Evolutionary conservation across 2,888 invertebrate species (phyloP).

Genomic region (Clitarchus hookeri): DNA sequence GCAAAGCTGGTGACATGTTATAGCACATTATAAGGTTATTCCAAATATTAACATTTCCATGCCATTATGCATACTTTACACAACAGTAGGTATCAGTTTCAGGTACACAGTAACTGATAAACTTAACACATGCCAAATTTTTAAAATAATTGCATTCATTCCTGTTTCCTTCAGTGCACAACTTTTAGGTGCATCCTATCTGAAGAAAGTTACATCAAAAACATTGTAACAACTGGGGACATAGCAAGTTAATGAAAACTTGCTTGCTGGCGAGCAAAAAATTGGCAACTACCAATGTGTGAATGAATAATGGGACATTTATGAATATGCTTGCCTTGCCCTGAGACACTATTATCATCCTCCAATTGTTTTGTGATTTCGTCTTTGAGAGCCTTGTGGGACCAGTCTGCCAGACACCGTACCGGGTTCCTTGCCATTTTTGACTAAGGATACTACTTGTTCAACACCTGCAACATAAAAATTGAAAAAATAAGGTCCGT

Average conservation of each 20-base stretch:
- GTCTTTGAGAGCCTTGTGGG: slow-evolving; percentile 5
- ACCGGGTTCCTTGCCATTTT: slow-evolving; percentile 14
- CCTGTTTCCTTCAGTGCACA: neutral
- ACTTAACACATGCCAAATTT: neutral
- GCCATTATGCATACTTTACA: neutral
- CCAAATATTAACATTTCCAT: neutral
- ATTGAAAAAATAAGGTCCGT: neutral
- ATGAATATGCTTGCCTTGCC: slow-evolving; percentile 6
- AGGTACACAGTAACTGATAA: neutral
- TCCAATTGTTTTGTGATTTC: neutral
- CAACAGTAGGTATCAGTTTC: neutral
- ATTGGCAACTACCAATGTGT: neutral
- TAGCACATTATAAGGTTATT: neutral
- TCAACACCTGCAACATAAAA: slow-evolving; percentile 14
- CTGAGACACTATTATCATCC: slow-evolving; percentile 14
- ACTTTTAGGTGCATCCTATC: neutral
- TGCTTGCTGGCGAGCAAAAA: too few relatives aligned
- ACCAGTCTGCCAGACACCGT: slow-evolving; percentile 7
- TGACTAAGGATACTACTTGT: slow-evolving; percentile 14
- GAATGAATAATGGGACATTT: slow-evolving; percentile 11
- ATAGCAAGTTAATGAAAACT: neutral
- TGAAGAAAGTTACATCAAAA: neutral
- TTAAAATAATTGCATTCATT: neutral
- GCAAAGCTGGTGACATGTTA: slow-evolving; percentile 14
- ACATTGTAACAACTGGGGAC: neutral